Evolutionary conservation across 2,888 invertebrate species (phyloP), one percentile per base, ranked within the genome.

Genomic region (Himalopsyche tibetana): DNA sequence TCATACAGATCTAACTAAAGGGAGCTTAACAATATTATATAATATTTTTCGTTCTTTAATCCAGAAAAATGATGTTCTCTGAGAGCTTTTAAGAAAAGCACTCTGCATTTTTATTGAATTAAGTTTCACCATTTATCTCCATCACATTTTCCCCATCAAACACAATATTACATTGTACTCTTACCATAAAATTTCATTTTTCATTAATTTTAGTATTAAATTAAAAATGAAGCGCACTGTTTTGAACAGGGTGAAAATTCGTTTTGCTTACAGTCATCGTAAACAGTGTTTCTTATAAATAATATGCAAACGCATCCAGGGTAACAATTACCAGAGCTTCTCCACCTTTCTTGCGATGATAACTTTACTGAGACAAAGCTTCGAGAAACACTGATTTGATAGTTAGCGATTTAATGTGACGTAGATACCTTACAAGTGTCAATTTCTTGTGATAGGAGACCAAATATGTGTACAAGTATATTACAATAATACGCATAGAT

Each of bases 381-480:
- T 74, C 36, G 38, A 74, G 74, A 74, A 74, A 74, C 36, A 74
- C 74, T 74, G 74, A 74, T 74, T 38, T 74, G 36, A 84, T 38
- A 79, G 55, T 15, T 86, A 87, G 86, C 86, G 85, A 87, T 82
- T 84, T 82, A 84, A 86, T 84, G 87, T 88, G 88, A 88, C 84
- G 87, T 88, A 85, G 85, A 82, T 82, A 88, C 87, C 88, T 88
- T 88, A 88, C 86, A 88, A 87, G 86, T 92, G 91, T 91, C 90
- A 90, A 90, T 91, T 91, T 90, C 90, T 91, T 92, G 92, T 92
- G 92, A 92, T 92, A 92, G 92, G 91, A 91, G 92, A 92, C 92
- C 92, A 92, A 88, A 86, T 83, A 86, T 83, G 55, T 85, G 80
- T 74, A 38, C 82, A 82, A 82, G 38, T 38, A 55, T 28, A 38